Evolutionary conservation across 2,797 vertebrate genomes (phyloP).

Genomic region (Discoglossus pictus): DNA sequence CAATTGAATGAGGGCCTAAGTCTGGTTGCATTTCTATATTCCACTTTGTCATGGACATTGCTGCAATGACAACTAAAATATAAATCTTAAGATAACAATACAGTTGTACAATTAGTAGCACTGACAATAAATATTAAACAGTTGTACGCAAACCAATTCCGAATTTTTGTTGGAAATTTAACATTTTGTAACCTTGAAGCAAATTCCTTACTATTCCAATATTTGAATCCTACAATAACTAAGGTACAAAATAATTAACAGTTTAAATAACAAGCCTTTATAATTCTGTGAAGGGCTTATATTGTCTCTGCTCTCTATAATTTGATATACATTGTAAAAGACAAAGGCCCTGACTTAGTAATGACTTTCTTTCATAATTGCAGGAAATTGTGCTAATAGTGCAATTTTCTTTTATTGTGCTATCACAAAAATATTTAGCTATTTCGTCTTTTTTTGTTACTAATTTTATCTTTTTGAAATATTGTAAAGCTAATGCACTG

Average conservation of each 20-base stretch:
- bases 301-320: slow-evolving; percentile 47
- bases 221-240: slow-evolving; percentile 23
- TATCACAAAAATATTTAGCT: slow-evolving; percentile 50
- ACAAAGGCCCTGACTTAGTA: slow-evolving; percentile 51
- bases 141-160: no score
- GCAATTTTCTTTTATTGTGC: slow-evolving; percentile 50
- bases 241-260: slow-evolving; percentile 23
- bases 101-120: no score
- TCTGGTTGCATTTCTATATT: no score
- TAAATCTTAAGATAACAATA: no score
- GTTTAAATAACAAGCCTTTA: slow-evolving; percentile 47
- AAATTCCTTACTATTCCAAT: slow-evolving; percentile 1
- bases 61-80: no score
- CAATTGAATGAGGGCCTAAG: no score
- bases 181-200: no score
- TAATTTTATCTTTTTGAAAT: slow-evolving; percentile 45
- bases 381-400: slow-evolving; percentile 51
- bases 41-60: no score
- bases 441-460: slow-evolving; percentile 37
- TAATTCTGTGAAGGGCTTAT: slow-evolving; percentile 33
- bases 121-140: no score
- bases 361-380: slow-evolving; percentile 52
- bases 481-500: slow-evolving; percentile 27
- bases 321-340: slow-evolving; percentile 50
- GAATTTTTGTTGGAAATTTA: no score